These are phyloP conservation scores for Scaptomyza graminum DNA, from an alignment of 1,140 invertebrate genomes.

Conservation along the genomic window DNA sequence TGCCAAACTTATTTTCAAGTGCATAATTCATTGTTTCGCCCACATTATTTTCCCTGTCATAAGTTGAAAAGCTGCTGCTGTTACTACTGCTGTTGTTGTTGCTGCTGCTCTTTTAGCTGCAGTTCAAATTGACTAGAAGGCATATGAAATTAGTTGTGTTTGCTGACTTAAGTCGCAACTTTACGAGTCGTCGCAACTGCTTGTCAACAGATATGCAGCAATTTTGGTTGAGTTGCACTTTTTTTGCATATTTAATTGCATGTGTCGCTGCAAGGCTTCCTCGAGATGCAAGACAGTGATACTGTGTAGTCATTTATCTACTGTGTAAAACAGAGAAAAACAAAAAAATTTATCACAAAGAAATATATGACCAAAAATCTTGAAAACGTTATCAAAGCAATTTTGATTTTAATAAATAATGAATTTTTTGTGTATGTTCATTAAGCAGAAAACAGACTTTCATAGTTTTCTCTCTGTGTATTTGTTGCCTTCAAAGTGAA, in stretches of 20 bases:
- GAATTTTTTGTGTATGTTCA: too few relatives aligned
- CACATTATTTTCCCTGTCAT: constrained; percentile 80
- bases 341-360: too few relatives aligned
- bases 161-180: constrained; percentile 52
- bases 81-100: constrained; percentile 24
- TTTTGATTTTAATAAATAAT: too few relatives aligned
- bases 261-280: constrained; percentile 41
- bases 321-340: not conserved
- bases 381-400: too few relatives aligned
- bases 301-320: not conserved
- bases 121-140: constrained; percentile 68
- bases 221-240: constrained; percentile 60
- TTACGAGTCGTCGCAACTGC: constrained; percentile 58
- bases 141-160: constrained; percentile 77
- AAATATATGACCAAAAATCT: too few relatives aligned
- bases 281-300: not conserved
- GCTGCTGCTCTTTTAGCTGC: constrained; percentile 8
- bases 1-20: constrained; percentile 77
- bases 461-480: not conserved
- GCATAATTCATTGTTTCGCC: constrained; percentile 80
- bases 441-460: too few relatives aligned
- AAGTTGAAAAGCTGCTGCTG: constrained; percentile 65
- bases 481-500: not conserved
- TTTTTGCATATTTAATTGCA: constrained; percentile 66
- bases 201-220: constrained; percentile 52